A percentile compares a stretch with the other conserved stretches of the same genome.
These are phyloP conservation scores for Pitangus sulphuratus DNA, from an alignment of 2,797 vertebrate genomes.

Conservation along the genomic window DNA sequence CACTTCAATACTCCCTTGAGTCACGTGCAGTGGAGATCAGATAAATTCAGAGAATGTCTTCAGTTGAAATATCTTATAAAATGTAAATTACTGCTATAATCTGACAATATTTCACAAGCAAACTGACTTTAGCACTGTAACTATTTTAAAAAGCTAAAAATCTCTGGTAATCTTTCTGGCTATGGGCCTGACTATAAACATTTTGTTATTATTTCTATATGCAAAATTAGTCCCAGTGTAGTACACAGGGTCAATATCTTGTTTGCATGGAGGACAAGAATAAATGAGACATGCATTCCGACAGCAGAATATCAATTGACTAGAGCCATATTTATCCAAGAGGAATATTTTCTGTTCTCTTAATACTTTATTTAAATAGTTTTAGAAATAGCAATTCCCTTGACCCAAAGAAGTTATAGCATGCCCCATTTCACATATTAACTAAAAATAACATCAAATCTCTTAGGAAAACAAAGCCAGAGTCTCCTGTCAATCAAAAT, in stretches of 20 bases:
- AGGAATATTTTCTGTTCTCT: not conserved
- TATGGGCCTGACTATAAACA: not conserved
- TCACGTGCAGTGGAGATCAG: not conserved
- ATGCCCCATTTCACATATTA: slow-evolving; percentile 1
- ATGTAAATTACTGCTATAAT: slow-evolving; percentile 36
- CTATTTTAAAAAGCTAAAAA: not conserved
- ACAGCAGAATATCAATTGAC: slow-evolving; percentile 9
- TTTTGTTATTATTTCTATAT: not conserved
- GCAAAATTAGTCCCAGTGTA: slow-evolving; percentile 9
- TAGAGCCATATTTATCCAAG: not conserved
- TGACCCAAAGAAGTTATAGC: not conserved
- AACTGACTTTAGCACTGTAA: not conserved
- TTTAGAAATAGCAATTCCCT: not conserved
- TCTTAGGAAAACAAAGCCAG: not conserved
- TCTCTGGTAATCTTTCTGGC: not conserved
- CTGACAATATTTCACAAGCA: slow-evolving; percentile 16
- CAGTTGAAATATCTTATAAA: slow-evolving; percentile 2
- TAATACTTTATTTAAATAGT: slow-evolving; percentile 19
- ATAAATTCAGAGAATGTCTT: not conserved
- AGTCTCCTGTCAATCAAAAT: not conserved
- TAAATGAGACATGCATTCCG: not conserved
- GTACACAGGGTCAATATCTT: slow-evolving; percentile 14
- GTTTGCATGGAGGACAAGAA: slow-evolving; percentile 2
- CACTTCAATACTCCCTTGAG: not conserved
- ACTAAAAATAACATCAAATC: not conserved